Evolutionary conservation across 2,797 vertebrate genomes (phyloP), one percentile per base, ranked within the genome.

Genomic region (Yasuhikotakia modesta): DNA sequence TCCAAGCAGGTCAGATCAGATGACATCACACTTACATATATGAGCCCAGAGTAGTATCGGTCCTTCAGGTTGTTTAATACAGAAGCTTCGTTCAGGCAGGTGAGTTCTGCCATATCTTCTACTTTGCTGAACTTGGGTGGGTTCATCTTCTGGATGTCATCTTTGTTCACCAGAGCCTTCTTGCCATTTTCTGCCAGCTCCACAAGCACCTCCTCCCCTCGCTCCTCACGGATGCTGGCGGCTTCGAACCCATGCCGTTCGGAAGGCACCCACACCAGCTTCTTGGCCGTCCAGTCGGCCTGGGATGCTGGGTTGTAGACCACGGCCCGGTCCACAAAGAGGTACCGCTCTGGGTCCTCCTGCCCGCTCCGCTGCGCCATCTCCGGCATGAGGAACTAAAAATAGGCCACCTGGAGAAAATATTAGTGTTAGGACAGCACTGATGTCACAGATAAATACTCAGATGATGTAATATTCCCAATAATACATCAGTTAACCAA

Each of bases 281-380:
- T 98, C 81, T 99, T 99, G 55, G 98, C 98, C 12, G 98, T 99
- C 98, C 98, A 99, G 85, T 99, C 98, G 0, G 98, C 98, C 91
- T 99, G 98, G 2, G 96, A 95, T 68, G 97, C 96, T 46, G 97
- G 97, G 89, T 99, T 99, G 90, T 99, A 99, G 81, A 99, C 96
- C 83, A 98, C 95, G 27, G 96, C 97, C 70, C 97, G 96, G 85
- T 99, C 98, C 92, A 99, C 98, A 8, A 98, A 99, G 86, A 99
- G 97, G 91, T 99, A 99, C 79, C 96, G 93, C 94, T 99, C 97
- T 0, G 98, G 98, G 92, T 99, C 97, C 87, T 99, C 98, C 86
- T 95, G 95, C 73, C 95, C 96, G 48, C 90, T 92, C 89, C 96
- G 91, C 90, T 97, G 97, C 52, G 97, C 94, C 98, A 99, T 99